A percentile compares a stretch with the other conserved stretches of the same genome.
Evolutionary conservation across 2,113 vertebrate genomes (phyloP).

Genomic region (Heterotis niloticus): DNA sequence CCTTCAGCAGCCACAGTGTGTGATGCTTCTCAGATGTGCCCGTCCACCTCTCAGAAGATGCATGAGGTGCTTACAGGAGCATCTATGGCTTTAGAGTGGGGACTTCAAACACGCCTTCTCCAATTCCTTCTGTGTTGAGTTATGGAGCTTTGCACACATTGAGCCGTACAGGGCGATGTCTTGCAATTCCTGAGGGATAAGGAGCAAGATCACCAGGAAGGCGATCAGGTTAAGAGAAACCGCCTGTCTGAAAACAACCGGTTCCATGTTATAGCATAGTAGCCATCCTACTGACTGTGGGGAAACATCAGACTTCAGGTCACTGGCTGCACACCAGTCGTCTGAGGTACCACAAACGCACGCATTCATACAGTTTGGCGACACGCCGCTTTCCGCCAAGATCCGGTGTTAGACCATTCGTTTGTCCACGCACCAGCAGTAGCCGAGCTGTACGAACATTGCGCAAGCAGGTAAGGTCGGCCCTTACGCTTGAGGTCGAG

Average conservation of each 20-base stretch:
- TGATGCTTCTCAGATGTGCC: background rate
- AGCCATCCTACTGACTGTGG: slow-evolving; percentile 8
- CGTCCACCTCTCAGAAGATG: background rate
- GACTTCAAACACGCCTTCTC: slow-evolving; percentile 6
- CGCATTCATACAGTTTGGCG: too few species aligned
- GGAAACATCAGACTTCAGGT: background rate
- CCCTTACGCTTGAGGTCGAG: too few species aligned
- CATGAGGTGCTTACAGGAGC: slow-evolving; percentile 46
- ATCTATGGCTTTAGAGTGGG: slow-evolving; percentile 32
- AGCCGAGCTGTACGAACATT: too few species aligned
- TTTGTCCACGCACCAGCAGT: too few species aligned
- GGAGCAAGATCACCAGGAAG: slow-evolving; percentile 28
- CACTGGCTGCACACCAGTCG: background rate
- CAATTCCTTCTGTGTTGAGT: slow-evolving; percentile 38
- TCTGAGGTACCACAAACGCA: too few species aligned
- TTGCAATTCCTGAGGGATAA: slow-evolving; percentile 27
- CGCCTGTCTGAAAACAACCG: background rate
- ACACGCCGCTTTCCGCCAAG: too few species aligned
- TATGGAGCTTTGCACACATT: slow-evolving; percentile 50
- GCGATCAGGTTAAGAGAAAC: background rate
- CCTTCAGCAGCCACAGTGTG: background rate
- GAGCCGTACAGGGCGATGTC: slow-evolving; percentile 44
- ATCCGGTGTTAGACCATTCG: too few species aligned
- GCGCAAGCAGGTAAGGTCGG: too few species aligned
- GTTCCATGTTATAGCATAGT: background rate